Evolutionary conservation across 2,797 vertebrate genomes (phyloP), one percentile per base, ranked within the genome.

Genomic region (Leuciscus waleckii): DNA sequence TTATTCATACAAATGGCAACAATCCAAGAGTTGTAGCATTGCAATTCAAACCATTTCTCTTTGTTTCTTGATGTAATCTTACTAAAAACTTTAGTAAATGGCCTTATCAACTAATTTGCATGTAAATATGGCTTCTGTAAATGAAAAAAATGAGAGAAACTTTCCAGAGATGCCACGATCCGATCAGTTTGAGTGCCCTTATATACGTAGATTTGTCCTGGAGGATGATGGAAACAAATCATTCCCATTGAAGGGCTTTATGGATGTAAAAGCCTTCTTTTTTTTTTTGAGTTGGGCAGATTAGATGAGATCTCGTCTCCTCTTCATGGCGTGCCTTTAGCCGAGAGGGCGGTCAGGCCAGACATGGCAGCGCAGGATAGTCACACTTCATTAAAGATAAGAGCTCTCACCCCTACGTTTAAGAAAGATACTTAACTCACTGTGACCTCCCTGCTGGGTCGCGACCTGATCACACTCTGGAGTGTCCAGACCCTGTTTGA

Each of bases 401-500:
- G 86, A 86, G 85, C 78, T 69, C 83, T 79, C 75, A 69, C 51
- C 79, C 76, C 21, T 75, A 43, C 85, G 70, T 86, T 85, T 85
- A 56, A 85, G 82, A 77, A 41, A 82, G 80, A 89, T 84, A 84
- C 79, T 88, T 89, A 80, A 89, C 89, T 79, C 74, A 75, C 86
- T 90, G 90, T 87, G 89, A 84, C 89, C 85, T 85, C 46, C 90
- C 68, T 88, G 76, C 73, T 43, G 85, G 92, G 92, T 92, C 89
- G 26, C 76, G 91, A 92, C 92, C 92, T 89, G 88, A 87, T 87
- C 90, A 86, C 89, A 79, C 82, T 73, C 89, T 82, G 17, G 87
- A 89, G 87, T 85, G 89, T 85, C 85, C 81, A 85, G 88, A 90
- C 91, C 90, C 88, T 91, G 88, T 83, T 88, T 88, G 91, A 90